phyloP scores from a whole-genome alignment of 2,113 vertebrate genomes.

The Physeter macrocephalus region DNA sequence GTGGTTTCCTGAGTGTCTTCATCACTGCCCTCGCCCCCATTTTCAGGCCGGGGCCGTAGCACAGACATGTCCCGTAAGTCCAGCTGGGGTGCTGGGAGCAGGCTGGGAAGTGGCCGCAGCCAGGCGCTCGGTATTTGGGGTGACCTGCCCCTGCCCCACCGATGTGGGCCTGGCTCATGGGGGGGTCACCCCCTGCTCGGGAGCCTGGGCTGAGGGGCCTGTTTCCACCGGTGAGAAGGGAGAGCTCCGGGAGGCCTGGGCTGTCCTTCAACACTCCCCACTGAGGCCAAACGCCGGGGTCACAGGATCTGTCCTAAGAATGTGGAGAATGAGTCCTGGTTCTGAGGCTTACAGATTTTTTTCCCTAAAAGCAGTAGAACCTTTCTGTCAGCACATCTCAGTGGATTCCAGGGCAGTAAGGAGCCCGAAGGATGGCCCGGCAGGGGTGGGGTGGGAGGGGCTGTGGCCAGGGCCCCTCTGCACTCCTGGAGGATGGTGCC shows the following conservation, averaged over 20 bases:
- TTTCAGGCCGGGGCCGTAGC: neutral
- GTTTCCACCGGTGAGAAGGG: neutral
- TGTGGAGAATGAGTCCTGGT: neutral
- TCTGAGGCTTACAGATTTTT: neutral
- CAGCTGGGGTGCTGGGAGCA: neutral
- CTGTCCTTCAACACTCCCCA: neutral
- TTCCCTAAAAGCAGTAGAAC: neutral
- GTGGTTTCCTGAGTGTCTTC: neutral
- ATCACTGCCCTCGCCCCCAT: neutral
- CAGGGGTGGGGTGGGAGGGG: neutral
- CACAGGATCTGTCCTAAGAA: neutral
- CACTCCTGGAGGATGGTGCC: accelerated
- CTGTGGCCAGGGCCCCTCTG: neutral
- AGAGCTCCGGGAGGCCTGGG: neutral
- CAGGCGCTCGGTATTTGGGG: neutral
- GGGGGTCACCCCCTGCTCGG: neutral
- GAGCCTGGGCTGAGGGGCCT: neutral
- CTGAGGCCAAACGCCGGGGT: neutral
- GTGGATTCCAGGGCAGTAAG: neutral
- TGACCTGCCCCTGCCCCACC: neutral
- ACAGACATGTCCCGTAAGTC: neutral
- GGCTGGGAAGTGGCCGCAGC: neutral
- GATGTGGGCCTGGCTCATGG: neutral
- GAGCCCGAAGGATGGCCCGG: neutral
- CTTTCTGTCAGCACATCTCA: neutral